Evolutionary conservation across 2,888 invertebrate genomes (phyloP).

Genomic region (Cephus rjabovi): DNA sequence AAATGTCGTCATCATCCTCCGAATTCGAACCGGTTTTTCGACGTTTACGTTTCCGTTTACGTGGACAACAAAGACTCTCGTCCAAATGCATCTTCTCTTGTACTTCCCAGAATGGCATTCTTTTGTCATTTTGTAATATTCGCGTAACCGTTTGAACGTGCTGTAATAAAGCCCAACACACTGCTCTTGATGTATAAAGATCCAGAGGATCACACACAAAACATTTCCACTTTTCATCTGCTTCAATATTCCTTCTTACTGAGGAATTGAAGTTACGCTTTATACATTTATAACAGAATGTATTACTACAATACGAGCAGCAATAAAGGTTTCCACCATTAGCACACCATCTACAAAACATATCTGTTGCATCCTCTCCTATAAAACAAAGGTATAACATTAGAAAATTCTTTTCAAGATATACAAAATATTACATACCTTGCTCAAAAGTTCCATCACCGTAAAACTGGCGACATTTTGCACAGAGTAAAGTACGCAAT

Average conservation of each 20-base stretch:
- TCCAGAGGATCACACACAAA: constrained; percentile 79
- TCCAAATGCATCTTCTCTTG: constrained; percentile 58
- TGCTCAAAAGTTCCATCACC: constrained; percentile 85
- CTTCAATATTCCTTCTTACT: constrained; percentile 78
- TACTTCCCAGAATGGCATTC: constrained; percentile 44
- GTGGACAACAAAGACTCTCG: constrained; percentile 57
- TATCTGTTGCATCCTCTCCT: constrained; percentile 83
- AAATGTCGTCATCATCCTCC: constrained; percentile 50
- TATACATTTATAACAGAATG: constrained; percentile 77
- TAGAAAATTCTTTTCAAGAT: background rate
- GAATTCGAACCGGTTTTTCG: constrained; percentile 46
- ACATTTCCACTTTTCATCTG: constrained; percentile 84
- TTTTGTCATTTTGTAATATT: constrained; percentile 47
- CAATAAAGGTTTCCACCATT: constrained; percentile 84
- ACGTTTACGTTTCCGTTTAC: constrained; percentile 53
- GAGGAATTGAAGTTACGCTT: constrained; percentile 76
- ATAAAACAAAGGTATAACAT: constrained; percentile 16
- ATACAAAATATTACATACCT: constrained; percentile 56
- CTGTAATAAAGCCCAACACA: constrained; percentile 76
- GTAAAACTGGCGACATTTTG: constrained; percentile 80
- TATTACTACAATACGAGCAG: constrained; percentile 75
- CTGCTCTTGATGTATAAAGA: constrained; percentile 75
- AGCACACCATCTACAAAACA: constrained; percentile 87
- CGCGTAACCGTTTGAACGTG: constrained; percentile 31
- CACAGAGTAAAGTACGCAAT: constrained; percentile 78